Base-by-base conservation (phyloP, 2,113 vertebrate genomes). In the Arvicanthis niloticus region DNA sequence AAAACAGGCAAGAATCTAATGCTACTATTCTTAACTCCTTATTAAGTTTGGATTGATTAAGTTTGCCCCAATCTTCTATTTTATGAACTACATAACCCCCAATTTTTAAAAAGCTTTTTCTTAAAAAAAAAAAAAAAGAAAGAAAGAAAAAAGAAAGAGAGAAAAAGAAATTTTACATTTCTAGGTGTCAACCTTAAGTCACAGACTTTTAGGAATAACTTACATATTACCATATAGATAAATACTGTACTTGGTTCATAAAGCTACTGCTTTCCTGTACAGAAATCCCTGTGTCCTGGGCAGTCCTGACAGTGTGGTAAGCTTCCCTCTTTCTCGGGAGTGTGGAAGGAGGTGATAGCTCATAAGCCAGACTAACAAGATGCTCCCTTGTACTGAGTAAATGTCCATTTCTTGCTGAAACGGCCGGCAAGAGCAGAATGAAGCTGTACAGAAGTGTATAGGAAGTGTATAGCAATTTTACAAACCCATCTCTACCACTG, bases 391-490 rank as follows among this genome's bases (percentile, higher is more conserved):
- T 67, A 13, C 80, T 89, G 94, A 95, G 96, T 94, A 96, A 95
- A 85, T 3, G 53, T 91, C 93, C 77, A 13, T 96, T 97, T 96
- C 89, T 88, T 37, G 73, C 73, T 58, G 89, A 58, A 85, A 97
- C 40, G 29, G 73, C 93, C 96, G 93, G 98, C 92, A 78, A 95
- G 72, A 97, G 97, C 70, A 96, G 48, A 26, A 93, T 58, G 96
- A 97, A 97, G 80, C 58, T 97, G 56, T 0, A 0, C 97, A n/a
- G 48, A 97, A 89, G 68, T 34, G 91, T 89, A 88, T 51, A 97
- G 40, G 48, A 97, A 89, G 68, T 34, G 91, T 89, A 88, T 51
- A 97, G 97, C 42, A 56, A 97, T 96, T 96, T 95, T 95, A 97
- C 88, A 96, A 93, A 90, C 89, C 84, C 60, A 88, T 96, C 56